Conservation (phyloP, 2,797 vertebrate genomes). For the Eutrigla gurnardus region DNA sequence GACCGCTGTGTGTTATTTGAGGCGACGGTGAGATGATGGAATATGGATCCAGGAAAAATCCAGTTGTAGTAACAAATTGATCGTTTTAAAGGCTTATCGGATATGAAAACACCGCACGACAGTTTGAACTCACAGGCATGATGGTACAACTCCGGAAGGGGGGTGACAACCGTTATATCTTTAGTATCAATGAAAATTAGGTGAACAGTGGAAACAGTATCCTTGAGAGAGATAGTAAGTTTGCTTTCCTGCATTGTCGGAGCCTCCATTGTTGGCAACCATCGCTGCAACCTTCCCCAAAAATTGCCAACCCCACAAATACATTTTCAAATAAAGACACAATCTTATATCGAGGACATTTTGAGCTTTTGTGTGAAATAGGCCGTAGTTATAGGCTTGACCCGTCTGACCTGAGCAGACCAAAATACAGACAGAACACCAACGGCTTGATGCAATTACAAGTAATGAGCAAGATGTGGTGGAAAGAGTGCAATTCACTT, state of each 20-base stretch:
- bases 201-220: no score
- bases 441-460: constrained; percentile 29
- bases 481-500: constrained; percentile 6
- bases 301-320: not conserved
- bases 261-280: not conserved
- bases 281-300: not conserved
- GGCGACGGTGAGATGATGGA: no score
- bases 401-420: constrained; percentile 31
- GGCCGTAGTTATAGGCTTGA: constrained; percentile 18
- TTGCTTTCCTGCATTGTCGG: no score
- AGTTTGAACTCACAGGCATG: not conserved
- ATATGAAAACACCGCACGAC: not conserved
- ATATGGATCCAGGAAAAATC: not conserved
- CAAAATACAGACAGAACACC: constrained; percentile 27
- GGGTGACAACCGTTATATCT: no score
- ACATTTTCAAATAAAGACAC: constrained; percentile 12
- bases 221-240: no score
- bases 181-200: not conserved
- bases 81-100: not conserved
- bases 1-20: no score
- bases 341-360: not conserved
- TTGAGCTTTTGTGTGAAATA: not conserved
- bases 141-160: not conserved
- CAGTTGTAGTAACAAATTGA: not conserved
- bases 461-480: constrained; percentile 42